These are phyloP conservation scores for Nomada ferruginata DNA, from an alignment of 2,888 invertebrate genomes.

Conservation along the genomic window DNA sequence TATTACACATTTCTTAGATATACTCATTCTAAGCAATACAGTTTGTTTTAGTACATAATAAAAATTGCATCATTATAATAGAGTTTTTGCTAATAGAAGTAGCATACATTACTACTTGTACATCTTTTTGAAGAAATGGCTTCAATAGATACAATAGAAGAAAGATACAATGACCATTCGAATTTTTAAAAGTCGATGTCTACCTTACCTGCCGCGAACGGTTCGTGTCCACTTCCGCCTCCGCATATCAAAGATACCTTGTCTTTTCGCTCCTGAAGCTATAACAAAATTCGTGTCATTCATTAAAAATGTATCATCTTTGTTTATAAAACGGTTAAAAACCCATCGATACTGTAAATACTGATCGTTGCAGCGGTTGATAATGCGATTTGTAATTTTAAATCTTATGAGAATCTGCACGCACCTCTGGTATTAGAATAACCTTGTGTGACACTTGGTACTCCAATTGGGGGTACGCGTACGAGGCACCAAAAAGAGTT, in stretches of 20 bases:
- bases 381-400: background rate
- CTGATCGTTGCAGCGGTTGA: background rate
- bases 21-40: too few species aligned
- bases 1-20: too few species aligned
- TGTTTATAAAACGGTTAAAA: background rate
- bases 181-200: constrained; percentile 1
- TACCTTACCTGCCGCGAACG: constrained; percentile 83
- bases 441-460: constrained; percentile 76
- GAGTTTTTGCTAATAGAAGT: too few species aligned
- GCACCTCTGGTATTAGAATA: constrained; percentile 76
- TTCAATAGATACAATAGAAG: background rate
- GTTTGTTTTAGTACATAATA: too few species aligned
- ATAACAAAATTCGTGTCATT: constrained; percentile 25
- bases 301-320: background rate
- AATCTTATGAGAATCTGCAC: constrained; percentile 45
- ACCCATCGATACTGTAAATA: background rate
- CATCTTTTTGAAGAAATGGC: background rate
- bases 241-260: constrained; percentile 89
- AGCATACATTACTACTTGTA: too few species aligned
- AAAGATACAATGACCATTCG: background rate
- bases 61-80: too few species aligned
- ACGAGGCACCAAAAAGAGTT: constrained; percentile 76
- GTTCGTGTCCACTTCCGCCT: constrained; percentile 94
- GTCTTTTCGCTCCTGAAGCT: constrained; percentile 70
- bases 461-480: constrained; percentile 78